These are phyloP conservation scores for Aethes cnicana DNA, from an alignment of 2,888 invertebrate species.

Conservation along the genomic window DNA sequence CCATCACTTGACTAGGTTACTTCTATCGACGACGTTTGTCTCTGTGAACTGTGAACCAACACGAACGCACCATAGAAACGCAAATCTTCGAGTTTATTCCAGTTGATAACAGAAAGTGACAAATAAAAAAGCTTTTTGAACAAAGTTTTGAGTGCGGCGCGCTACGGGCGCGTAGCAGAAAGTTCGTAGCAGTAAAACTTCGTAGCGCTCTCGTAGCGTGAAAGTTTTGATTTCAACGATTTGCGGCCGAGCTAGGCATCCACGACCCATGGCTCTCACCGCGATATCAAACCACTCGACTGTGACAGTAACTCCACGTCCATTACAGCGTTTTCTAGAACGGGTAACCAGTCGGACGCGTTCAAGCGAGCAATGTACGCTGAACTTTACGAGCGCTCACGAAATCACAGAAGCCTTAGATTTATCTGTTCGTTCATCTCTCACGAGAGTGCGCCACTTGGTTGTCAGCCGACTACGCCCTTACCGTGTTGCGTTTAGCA, in stretches of 20 bases:
- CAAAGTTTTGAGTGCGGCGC: constrained; percentile 79
- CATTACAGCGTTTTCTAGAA: constrained; percentile 41
- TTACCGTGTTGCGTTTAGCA: constrained; percentile 69
- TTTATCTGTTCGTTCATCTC: constrained; percentile 77
- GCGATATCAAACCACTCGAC: constrained; percentile 18
- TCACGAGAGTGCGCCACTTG: constrained; percentile 81
- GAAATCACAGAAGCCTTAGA: constrained; percentile 44
- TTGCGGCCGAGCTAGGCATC: constrained; percentile 77
- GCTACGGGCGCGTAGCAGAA: constrained; percentile 80
- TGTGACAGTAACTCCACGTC: constrained; percentile 3
- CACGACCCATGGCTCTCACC: constrained; percentile 64
- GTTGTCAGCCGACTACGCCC: constrained; percentile 68
- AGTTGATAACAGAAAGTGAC: constrained; percentile 77
- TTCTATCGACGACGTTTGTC: no score
- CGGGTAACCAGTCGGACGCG: fast-evolving
- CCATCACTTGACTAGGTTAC: no score
- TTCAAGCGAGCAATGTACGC: constrained; percentile 50
- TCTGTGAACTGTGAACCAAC: no score
- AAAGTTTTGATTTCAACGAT: constrained; percentile 83
- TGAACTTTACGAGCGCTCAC: neutral
- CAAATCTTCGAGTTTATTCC: constrained; percentile 61
- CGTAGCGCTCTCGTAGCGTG: constrained; percentile 82
- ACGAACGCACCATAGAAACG: no score
- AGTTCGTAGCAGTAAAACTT: constrained; percentile 82
- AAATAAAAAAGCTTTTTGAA: constrained; percentile 79